phyloP scores from a whole-genome alignment of 2,888 invertebrate species.

The Julus scanicus region DNA sequence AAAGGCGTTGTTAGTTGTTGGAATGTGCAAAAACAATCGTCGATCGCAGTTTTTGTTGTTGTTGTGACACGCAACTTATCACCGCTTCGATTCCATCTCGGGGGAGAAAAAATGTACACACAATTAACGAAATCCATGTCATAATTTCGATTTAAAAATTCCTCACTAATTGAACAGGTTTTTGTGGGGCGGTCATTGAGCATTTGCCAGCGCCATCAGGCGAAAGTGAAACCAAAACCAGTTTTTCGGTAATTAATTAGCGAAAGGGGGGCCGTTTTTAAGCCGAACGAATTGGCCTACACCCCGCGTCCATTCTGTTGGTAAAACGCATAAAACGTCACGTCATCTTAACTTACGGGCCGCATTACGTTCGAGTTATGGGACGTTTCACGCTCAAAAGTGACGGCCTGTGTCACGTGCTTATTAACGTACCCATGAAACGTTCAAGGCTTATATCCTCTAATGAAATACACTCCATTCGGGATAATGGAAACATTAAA shows the following conservation, averaged over 20 bases:
- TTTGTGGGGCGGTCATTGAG: not conserved
- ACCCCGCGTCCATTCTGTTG: slow-evolving; percentile 17
- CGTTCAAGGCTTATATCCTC: too few species aligned
- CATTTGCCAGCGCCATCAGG: not conserved
- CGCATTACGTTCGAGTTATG: not conserved
- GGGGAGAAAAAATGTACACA: not conserved
- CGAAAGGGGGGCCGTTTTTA: not conserved
- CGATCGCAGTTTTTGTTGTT: not conserved
- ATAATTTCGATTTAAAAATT: slow-evolving; percentile 42
- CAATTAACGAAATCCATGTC: slow-evolving; percentile 31
- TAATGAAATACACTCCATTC: not conserved
- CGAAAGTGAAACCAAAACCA: slow-evolving; percentile 34
- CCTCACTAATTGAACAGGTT: slow-evolving; percentile 22
- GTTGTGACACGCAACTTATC: not conserved
- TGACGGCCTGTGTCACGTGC: not conserved
- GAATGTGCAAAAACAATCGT: slow-evolving; percentile 27
- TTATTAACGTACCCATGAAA: not conserved
- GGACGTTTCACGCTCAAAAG: not conserved
- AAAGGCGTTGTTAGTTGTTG: not conserved
- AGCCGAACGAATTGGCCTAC: slow-evolving; percentile 34
- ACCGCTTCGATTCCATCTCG: not conserved
- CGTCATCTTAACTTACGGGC: slow-evolving; percentile 14
- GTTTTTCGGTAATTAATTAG: slow-evolving; percentile 17
- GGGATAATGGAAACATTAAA: too few species aligned
- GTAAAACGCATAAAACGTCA: slow-evolving; percentile 17